These are phyloP conservation scores for Phacellophora camtschatica DNA, from an alignment of 30 jellyfish, hydroid and myxozoan species.

Conservation along the genomic window DNA sequence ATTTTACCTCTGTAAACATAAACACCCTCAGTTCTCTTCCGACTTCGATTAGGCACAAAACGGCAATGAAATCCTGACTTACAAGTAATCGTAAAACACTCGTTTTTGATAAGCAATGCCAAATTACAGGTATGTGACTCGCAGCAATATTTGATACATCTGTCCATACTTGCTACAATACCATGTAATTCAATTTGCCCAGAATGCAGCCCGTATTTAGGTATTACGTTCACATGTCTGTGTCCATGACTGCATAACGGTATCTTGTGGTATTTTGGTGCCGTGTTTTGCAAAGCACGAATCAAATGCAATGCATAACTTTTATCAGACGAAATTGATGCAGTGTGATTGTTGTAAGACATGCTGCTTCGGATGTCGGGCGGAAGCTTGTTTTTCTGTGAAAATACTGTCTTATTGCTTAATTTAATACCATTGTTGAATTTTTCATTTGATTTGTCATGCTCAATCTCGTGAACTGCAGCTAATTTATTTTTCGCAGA, in stretches of 20 bases:
- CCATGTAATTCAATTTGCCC: constrained; percentile 61
- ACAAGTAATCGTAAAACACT: constrained; percentile 71
- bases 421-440: too few relatives aligned
- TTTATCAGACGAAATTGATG: background rate
- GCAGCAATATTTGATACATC: constrained; percentile 76
- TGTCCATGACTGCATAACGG: constrained; percentile 85
- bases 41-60: constrained; percentile 37
- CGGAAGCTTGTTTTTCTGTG: background rate
- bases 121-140: constrained; percentile 52
- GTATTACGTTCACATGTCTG: constrained; percentile 40
- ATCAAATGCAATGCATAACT: constrained; percentile 51
- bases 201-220: constrained; percentile 66
- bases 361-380: too few relatives aligned
- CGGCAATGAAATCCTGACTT: constrained; percentile 52
- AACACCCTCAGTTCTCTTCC: constrained; percentile 40
- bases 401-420: background rate
- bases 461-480: background rate
- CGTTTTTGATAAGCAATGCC: constrained; percentile 48
- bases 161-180: constrained; percentile 39
- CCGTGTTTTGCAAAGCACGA: constrained; percentile 34
- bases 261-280: constrained; percentile 52
- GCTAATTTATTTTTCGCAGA: background rate
- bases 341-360: too few relatives aligned
- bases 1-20: constrained; percentile 38
- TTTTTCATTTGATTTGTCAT: background rate